Conservation (phyloP, 2,888 invertebrate species). For the Ennomos fuscantarius region DNA sequence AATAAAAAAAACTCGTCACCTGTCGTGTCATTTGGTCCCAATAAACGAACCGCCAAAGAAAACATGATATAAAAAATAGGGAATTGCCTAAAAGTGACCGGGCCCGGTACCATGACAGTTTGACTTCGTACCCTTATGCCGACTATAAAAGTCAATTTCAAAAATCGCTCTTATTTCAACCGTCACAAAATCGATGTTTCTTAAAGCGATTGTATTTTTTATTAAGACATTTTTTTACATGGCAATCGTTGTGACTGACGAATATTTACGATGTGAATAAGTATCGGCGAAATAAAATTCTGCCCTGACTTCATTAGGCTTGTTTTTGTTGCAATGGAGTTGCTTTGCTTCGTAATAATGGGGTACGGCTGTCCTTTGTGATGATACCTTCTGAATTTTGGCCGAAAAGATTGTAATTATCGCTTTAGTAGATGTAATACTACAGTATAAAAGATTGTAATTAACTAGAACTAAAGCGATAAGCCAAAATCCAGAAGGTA, state of each 20-base stretch:
- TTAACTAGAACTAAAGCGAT: too few relatives aligned
- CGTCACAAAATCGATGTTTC: slow-evolving; percentile 37
- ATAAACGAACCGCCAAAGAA: slow-evolving; percentile 82
- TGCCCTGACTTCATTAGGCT: slow-evolving; percentile 75
- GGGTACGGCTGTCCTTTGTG: slow-evolving; percentile 54
- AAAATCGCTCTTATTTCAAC: slow-evolving; percentile 27
- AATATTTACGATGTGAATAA: slow-evolving; percentile 82
- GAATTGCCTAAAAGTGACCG: slow-evolving; percentile 75
- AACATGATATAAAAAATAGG: slow-evolving; percentile 69
- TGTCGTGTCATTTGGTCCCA: slow-evolving; percentile 85
- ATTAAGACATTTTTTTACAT: slow-evolving; percentile 63
- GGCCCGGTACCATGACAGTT: slow-evolving; percentile 68
- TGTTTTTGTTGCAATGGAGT: slow-evolving; percentile 64
- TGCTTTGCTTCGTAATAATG: slow-evolving; percentile 67
- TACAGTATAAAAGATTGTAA: too few relatives aligned
- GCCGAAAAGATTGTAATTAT: slow-evolving; percentile 44
- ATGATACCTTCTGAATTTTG: slow-evolving; percentile 69
- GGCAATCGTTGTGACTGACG: slow-evolving; percentile 77
- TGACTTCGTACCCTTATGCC: slow-evolving; percentile 43
- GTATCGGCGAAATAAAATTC: slow-evolving; percentile 74
- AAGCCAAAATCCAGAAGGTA: too few relatives aligned
- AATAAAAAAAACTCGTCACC: slow-evolving; percentile 76
- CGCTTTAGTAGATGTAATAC: slow-evolving; percentile 23
- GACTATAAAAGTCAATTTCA: slow-evolving; percentile 22
- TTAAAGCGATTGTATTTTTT: slow-evolving; percentile 37